Conservation (phyloP, 2,888 invertebrate species). For the Tetheella fluctuosa region DNA sequence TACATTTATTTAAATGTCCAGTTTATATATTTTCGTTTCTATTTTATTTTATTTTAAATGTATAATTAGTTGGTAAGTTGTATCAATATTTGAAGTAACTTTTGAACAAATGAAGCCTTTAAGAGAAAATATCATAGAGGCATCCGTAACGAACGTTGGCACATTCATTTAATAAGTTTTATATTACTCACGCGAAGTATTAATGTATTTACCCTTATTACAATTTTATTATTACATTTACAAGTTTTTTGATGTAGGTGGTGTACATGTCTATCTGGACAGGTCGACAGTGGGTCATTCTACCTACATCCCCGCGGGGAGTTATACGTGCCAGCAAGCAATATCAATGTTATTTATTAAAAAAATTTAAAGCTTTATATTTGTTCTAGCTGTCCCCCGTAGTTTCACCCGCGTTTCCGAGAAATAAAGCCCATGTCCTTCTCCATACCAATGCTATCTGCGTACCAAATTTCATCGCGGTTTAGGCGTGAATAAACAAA, state of each 20-base stretch:
- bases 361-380: neutral
- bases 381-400: too few species aligned
- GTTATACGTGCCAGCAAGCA: neutral
- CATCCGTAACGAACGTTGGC: neutral
- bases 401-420: too few species aligned
- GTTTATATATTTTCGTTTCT: too few species aligned
- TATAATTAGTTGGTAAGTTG: too few species aligned
- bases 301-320: neutral
- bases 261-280: neutral
- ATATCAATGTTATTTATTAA: neutral
- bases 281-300: neutral
- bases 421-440: too few species aligned
- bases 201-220: constrained; percentile 1
- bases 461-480: too few species aligned
- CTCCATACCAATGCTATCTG: too few species aligned
- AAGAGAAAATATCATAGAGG: neutral
- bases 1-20: too few species aligned
- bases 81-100: too few species aligned
- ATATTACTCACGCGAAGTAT: neutral
- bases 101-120: neutral
- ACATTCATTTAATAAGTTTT: neutral
- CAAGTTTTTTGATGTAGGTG: constrained; percentile 5
- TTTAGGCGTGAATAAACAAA: too few species aligned
- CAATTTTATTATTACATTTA: constrained; percentile 6
- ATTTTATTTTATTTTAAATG: too few species aligned